Evolutionary conservation across 30 jellyfish, hydroid and myxozoan species (phyloP), one percentile per base, ranked within the genome.

Genomic region (Turritopsis rubra): DNA sequence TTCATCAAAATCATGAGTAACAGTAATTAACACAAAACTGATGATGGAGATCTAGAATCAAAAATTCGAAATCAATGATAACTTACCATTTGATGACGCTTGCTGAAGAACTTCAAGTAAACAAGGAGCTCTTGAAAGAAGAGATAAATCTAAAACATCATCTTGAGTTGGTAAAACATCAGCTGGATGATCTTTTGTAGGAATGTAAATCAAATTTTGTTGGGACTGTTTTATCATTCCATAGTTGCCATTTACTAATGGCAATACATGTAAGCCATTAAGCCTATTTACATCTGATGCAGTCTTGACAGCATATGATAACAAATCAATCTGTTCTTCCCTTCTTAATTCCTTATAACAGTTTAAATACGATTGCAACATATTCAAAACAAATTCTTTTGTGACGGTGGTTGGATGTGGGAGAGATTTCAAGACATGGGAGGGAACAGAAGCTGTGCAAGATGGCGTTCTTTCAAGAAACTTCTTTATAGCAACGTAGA

Each of bases 341-440:
- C 13, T 41, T 41, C 60, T 41, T 41, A 41, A 13, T 3, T 13
- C 13, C 60, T 41, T 41, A 41, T 3, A 41, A 41, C 60, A 41
- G 60, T 41, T 41, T 5, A 13, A 13, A 41, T 41, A 41, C 13
- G 13, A 41, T 41, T 41, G 60, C 60, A 41, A 13, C 60, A 41
- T 13, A 3, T 5, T 68, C 30, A 68, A 23, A 68, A 68, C 19
- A 27, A 7, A 1, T 68, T 68, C 19, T 16, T 0, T 68, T 9
- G 8, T 24, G 52, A 21, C 27, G 0, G 65, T 54, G 23, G 30
- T n/a, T 3, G 66, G 84, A 23, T 52, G 19, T 52, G 18, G 0
- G 30, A 75, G 13, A 21, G 81, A 71, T 5, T 26, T 26, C 20
- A 28, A 41, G 53, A 89, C 74, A 71, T 89, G 96, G 72, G 29